These are phyloP conservation scores for Kryphioiulus occultus DNA, from an alignment of 2,888 invertebrate genomes.

Conservation along the genomic window DNA sequence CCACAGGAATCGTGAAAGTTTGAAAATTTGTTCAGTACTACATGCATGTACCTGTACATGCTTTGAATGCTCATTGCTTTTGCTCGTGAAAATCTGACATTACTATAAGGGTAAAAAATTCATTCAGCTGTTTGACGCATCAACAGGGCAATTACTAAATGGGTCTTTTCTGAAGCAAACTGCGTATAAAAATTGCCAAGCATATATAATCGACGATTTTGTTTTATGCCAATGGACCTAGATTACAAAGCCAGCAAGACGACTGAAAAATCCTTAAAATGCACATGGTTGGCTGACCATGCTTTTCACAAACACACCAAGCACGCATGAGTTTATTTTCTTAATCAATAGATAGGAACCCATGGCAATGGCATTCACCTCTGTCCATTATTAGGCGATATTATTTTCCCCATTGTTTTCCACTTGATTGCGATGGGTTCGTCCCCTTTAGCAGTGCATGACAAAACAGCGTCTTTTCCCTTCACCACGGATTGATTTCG, in stretches of 20 bases:
- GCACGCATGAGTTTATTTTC: not conserved
- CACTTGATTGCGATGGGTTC: constrained; percentile 64
- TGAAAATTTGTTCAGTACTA: too few species aligned
- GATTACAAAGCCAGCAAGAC: not conserved
- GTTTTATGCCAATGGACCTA: not conserved
- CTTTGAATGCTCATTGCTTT: too few species aligned
- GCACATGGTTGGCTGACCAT: not conserved
- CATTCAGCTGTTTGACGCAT: not conserved
- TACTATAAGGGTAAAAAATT: too few species aligned
- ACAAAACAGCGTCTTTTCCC: constrained; percentile 60
- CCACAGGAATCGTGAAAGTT: too few species aligned
- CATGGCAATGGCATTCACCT: constrained; percentile 46
- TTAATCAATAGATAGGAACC: not conserved
- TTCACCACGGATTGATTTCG: constrained; percentile 57
- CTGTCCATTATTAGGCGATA: constrained; percentile 38
- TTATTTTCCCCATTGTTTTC: constrained; percentile 57
- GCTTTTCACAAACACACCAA: not conserved
- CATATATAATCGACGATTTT: not conserved
- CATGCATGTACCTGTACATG: too few species aligned
- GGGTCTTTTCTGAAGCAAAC: not conserved
- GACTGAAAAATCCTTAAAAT: not conserved
- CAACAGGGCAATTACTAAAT: not conserved
- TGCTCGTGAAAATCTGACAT: too few species aligned
- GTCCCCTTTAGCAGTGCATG: constrained; percentile 64
- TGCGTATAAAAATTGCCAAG: not conserved